phyloP scores from a whole-genome alignment of 2,113 vertebrate species.

The Gobiocypris rarus region DNA sequence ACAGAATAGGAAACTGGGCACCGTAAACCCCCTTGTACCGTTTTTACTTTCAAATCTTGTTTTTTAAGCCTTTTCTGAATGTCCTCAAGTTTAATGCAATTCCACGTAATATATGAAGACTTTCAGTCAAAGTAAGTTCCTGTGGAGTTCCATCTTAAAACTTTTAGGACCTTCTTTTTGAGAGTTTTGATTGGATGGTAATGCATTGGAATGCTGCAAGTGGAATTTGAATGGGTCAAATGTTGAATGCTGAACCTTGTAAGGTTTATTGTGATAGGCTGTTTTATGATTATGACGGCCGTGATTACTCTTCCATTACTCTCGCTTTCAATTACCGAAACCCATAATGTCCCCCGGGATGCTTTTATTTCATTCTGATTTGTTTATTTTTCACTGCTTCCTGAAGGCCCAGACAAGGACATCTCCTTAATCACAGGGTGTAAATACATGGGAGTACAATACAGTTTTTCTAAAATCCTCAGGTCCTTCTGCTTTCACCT shows the following conservation, averaged over 20 bases:
- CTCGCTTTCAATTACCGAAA: slow-evolving; percentile 26
- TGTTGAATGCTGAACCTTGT: slow-evolving; percentile 1
- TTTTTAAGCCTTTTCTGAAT: slow-evolving; percentile 5
- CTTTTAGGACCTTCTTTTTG: not conserved
- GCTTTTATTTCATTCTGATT: slow-evolving; percentile 34
- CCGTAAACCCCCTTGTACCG: not conserved
- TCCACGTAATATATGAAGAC: not conserved
- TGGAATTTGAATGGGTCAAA: slow-evolving; percentile 24
- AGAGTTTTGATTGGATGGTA: slow-evolving; percentile 1
- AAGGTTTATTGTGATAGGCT: slow-evolving; percentile 34
- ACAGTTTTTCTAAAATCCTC: not conserved
- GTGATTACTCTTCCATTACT: slow-evolving; percentile 37
- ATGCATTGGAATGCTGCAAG: not conserved
- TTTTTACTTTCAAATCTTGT: slow-evolving; percentile 20
- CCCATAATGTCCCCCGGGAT: slow-evolving; percentile 33
- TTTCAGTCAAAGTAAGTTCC: not conserved
- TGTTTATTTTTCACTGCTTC: slow-evolving; percentile 12
- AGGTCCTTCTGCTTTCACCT: slow-evolving; percentile 4
- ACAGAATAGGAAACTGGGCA: not conserved
- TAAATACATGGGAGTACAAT: slow-evolving; percentile 25
- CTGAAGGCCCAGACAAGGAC: slow-evolving; percentile 15
- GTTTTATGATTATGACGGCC: slow-evolving; percentile 6
- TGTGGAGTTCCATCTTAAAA: not conserved
- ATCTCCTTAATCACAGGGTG: not conserved
- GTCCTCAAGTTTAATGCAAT: not conserved